Conservation (phyloP, 1,140 invertebrate species). For the Maconellicoccus hirsutus region DNA sequence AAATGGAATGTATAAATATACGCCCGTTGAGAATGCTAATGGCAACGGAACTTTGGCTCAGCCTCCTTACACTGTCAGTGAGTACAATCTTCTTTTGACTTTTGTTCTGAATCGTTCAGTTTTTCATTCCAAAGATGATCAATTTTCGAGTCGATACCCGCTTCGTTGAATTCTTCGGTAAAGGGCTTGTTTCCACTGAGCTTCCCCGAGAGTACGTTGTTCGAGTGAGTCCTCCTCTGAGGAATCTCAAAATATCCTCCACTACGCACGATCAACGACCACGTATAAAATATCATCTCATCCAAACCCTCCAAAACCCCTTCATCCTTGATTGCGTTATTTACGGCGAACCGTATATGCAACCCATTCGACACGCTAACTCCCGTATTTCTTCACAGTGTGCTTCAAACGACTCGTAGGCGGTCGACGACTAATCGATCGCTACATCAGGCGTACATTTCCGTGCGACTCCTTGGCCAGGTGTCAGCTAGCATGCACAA, state of each 20-base stretch:
- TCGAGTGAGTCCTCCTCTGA: too few species aligned
- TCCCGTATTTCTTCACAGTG: conserved; percentile 37
- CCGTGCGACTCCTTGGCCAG: conserved; percentile 56
- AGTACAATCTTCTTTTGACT: neutral
- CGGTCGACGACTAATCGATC: conserved; percentile 50
- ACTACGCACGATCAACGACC: too few species aligned
- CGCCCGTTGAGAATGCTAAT: neutral
- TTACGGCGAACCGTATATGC: neutral
- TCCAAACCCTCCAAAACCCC: too few species aligned
- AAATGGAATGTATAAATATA: neutral
- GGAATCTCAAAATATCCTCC: too few species aligned
- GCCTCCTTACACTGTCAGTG: neutral
- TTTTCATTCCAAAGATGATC: too few species aligned
- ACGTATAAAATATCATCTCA: too few species aligned
- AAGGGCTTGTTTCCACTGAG: too few species aligned
- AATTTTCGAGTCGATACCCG: too few species aligned
- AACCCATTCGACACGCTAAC: neutral
- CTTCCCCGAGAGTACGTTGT: too few species aligned
- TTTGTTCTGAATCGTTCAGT: too few species aligned
- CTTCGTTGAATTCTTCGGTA: too few species aligned
- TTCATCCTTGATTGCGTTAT: neutral
- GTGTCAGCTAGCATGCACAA: conserved; percentile 58
- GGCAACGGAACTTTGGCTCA: neutral
- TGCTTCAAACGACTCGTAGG: conserved; percentile 60
- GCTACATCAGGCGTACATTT: conserved; percentile 49